Evolutionary conservation across 2,797 vertebrate genomes (phyloP).

Genomic region (Glyptemys insculpta): DNA sequence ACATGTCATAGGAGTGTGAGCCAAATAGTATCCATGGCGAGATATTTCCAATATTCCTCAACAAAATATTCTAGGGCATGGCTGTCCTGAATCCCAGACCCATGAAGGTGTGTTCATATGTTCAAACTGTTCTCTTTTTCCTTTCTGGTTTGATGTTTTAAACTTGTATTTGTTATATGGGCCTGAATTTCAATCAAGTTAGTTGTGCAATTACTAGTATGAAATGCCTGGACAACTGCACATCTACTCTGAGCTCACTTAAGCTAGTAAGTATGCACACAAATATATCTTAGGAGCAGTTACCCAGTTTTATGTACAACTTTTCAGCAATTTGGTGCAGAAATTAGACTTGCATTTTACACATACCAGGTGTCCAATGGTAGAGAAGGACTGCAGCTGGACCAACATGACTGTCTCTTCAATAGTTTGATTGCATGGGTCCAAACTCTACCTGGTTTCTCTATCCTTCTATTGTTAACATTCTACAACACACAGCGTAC

Average conservation of each 20-base stretch:
- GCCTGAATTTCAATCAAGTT: neutral
- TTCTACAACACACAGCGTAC: constrained; percentile 6
- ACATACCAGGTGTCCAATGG: neutral
- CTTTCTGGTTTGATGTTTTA: neutral
- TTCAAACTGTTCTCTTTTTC: constrained; percentile 37
- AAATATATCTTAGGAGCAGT: neutral
- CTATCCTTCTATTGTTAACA: constrained; percentile 26
- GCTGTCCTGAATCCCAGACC: neutral
- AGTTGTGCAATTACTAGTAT: neutral
- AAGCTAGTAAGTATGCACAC: neutral
- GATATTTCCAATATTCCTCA: constrained; percentile 33
- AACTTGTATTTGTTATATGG: neutral
- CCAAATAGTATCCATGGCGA: constrained; percentile 27
- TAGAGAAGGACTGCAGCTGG: neutral
- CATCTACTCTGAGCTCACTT: neutral
- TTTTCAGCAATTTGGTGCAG: neutral
- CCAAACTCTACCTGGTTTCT: neutral
- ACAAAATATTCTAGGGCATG: constrained; percentile 40
- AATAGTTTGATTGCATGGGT: constrained; percentile 8
- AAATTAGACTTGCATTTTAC: constrained; percentile 13
- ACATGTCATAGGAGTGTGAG: constrained; percentile 42
- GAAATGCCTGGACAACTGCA: neutral
- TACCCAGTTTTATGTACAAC: neutral
- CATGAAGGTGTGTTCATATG: neutral
- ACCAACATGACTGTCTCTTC: neutral